These are phyloP conservation scores for Alethe diademata DNA, from an alignment of 2,113 vertebrate genomes.

Conservation along the genomic window DNA sequence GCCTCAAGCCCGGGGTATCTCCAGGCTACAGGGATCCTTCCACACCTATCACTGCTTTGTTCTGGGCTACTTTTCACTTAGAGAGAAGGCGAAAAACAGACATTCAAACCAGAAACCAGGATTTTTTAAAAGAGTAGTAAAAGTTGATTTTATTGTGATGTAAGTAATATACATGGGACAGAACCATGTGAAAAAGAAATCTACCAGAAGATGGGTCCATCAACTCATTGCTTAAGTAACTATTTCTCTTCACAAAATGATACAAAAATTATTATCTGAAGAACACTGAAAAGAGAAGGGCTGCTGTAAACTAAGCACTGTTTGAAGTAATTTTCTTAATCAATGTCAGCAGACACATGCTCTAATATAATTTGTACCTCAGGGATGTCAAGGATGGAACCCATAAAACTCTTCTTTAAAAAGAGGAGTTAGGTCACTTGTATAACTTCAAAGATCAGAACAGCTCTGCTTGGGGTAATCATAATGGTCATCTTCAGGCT, in stretches of 20 bases:
- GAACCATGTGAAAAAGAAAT: neutral
- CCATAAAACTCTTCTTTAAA: neutral
- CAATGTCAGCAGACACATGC: neutral
- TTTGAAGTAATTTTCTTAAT: neutral
- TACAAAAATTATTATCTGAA: neutral
- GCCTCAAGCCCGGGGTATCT: neutral
- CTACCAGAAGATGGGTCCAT: neutral
- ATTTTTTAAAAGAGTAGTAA: neutral
- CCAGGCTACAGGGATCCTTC: neutral
- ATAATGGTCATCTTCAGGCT: neutral
- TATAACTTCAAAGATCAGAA: neutral
- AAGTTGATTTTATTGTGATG: neutral
- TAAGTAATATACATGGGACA: neutral
- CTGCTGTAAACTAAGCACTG: neutral
- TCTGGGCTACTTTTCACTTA: neutral
- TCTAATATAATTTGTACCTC: neutral
- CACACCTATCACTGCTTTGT: neutral
- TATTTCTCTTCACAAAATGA: neutral
- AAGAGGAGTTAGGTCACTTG: neutral
- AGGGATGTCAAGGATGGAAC: neutral
- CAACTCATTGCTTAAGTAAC: neutral
- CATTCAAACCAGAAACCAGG: neutral
- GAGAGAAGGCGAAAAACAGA: neutral
- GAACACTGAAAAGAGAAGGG: neutral
- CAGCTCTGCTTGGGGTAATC: neutral